A percentile compares a stretch with the other conserved stretches of the same genome.
Evolutionary conservation across 2,888 invertebrate species (phyloP).

Genomic region (Pachymerium ferrugineum): DNA sequence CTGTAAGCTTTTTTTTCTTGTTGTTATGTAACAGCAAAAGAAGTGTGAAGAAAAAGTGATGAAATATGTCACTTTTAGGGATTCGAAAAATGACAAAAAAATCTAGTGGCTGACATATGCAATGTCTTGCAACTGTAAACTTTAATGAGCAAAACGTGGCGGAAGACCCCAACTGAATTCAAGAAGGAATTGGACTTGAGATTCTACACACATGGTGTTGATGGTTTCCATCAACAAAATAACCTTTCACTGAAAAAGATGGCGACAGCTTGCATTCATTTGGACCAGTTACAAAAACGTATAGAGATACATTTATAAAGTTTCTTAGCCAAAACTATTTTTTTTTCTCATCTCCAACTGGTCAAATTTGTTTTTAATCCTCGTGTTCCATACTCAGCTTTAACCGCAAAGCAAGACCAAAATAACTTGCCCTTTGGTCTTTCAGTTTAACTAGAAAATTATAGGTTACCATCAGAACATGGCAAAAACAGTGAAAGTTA

Average conservation of each 20-base stretch:
- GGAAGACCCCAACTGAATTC: no score
- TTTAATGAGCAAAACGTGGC: not conserved
- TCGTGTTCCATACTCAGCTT: no score
- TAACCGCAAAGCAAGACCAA: no score
- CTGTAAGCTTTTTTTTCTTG: no score
- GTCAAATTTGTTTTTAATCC: no score
- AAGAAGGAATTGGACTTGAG: not conserved
- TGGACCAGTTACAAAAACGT: not conserved
- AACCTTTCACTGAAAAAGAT: not conserved
- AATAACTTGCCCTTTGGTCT: not conserved
- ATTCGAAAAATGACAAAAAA: slow-evolving; percentile 14
- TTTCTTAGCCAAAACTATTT: no score
- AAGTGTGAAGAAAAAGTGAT: not conserved
- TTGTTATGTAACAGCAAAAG: no score
- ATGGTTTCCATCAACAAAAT: slow-evolving; percentile 16
- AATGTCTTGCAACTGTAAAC: not conserved
- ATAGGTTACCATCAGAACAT: not conserved
- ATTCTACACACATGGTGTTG: slow-evolving; percentile 15
- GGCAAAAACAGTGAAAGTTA: not conserved
- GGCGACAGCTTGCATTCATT: not conserved
- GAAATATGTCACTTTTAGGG: not conserved
- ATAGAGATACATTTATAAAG: not conserved
- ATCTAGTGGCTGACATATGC: not conserved
- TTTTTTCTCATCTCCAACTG: no score
- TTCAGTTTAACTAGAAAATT: no score